Base-by-base conservation (phyloP, 1,140 invertebrate species). In the Helicoverpa zea region DNA sequence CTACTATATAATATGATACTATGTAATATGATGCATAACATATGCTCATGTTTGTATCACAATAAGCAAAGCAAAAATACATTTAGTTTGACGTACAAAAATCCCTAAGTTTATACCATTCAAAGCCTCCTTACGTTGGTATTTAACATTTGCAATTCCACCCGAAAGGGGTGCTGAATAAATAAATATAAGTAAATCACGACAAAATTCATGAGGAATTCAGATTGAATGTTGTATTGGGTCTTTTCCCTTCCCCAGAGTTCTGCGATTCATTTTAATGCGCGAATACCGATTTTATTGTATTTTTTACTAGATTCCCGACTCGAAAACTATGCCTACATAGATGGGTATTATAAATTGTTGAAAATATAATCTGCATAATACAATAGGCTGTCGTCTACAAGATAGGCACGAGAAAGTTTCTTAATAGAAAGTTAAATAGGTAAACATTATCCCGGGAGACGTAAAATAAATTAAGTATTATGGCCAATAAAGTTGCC, bases 131-230 rank as follows among this genome's bases (percentile, higher is more conserved):
- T 30, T 14, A 12, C 30, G 35, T 49, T 66, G 56, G 16, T 58
- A 49, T 66, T 66, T 18, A 49, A 47, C 63, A 66, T 66, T 66
- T 66, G 10, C 63, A 66, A 66, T 66, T 66, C 43, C 47, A 4
- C 43, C 63, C 43, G 63, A 49, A 66, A 49, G 43, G 43, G 43
- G 23, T 49, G 63, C 16, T 66, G 43, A 49, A 66, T 66, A 66
- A 66, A 66, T 49, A 66, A 66, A 49, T 49, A 66, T 23, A 68
- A 68, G 64, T 68, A 68, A 49, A 68, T 68, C 64, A 12, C 43
- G 43, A 23, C 64, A 49, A 43, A 68, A 49, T 68, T 14, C 63
- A 66, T 11, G 64, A 49, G 43, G 63, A 66, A 66, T 12, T n/a
- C n/a, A 16, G 49, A 49, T 68, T 49, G 43, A 49, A 43, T 47